phyloP scores from a whole-genome alignment of 2,888 invertebrate species.

The Macrosiphum euphorbiae region DNA sequence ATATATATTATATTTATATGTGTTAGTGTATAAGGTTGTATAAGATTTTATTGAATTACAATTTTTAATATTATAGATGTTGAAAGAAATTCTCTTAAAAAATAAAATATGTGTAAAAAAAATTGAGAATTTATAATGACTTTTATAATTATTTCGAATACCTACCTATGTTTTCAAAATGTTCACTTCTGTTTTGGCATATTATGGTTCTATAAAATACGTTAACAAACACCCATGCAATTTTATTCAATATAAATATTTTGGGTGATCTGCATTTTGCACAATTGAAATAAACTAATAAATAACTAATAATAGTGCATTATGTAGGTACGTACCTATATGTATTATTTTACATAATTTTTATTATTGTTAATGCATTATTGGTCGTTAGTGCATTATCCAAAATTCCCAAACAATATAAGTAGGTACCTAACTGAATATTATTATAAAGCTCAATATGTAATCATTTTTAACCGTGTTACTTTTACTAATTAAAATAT shows the following conservation, averaged over 20 bases:
- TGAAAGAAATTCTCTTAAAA: slow-evolving; percentile 32
- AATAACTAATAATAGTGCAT: neutral
- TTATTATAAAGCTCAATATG: too few species aligned
- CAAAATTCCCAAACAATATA: neutral
- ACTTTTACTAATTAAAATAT: neutral
- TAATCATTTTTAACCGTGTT: too few species aligned
- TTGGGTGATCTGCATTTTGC: neutral
- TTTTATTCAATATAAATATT: neutral
- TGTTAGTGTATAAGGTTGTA: slow-evolving; percentile 55
- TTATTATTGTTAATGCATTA: neutral
- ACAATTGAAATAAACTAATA: neutral
- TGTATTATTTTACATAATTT: neutral
- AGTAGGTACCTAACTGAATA: too few species aligned
- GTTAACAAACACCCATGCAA: too few species aligned
- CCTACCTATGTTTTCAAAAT: neutral
- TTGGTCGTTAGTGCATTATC: neutral
- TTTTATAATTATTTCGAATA: neutral
- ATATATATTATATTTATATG: slow-evolving; percentile 6
- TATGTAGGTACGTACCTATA: neutral
- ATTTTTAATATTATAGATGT: slow-evolving; percentile 50
- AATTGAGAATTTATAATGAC: neutral
- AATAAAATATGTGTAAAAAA: slow-evolving; percentile 46
- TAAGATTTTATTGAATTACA: slow-evolving; percentile 48
- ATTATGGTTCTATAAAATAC: neutral
- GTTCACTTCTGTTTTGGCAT: neutral